Conservation (phyloP, 92 coral and sea anemone species). For the Siderastrea siderea region DNA sequence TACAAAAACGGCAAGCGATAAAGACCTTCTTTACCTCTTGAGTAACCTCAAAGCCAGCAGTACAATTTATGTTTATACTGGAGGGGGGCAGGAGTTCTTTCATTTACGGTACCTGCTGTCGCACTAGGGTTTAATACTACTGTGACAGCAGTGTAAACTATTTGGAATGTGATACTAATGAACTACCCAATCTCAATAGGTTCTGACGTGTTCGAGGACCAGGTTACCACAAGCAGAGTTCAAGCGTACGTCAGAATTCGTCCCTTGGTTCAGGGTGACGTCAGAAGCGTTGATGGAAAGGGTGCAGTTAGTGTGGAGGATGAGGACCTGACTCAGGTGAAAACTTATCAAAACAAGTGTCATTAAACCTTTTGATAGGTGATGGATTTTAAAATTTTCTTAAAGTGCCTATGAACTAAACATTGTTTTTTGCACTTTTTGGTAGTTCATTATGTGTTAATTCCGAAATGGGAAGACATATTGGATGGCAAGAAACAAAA, state of each 20-base stretch:
- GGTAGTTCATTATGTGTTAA: too few relatives aligned
- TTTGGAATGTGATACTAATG: not conserved
- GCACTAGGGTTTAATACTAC: too few relatives aligned
- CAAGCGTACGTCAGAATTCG: conserved; percentile 89
- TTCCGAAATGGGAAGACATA: too few relatives aligned
- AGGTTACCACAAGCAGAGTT: conserved; percentile 58
- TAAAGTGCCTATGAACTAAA: too few relatives aligned
- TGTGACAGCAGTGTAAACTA: not conserved
- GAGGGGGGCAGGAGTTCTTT: too few relatives aligned
- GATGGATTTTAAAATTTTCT: too few relatives aligned
- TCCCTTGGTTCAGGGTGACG: conserved; percentile 75
- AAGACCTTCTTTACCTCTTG: too few relatives aligned
- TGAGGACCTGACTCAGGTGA: conserved; percentile 74
- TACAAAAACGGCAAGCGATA: not conserved
- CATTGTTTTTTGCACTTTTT: too few relatives aligned
- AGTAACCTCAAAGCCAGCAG: too few relatives aligned
- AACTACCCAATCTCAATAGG: not conserved
- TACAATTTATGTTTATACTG: too few relatives aligned
- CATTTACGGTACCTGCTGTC: too few relatives aligned
- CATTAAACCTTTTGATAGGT: not conserved
- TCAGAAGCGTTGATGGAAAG: conserved; percentile 68
- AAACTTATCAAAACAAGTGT: not conserved
- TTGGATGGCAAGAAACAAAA: too few relatives aligned
- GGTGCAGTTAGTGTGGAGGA: conserved; percentile 78
- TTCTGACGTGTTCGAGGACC: conserved; percentile 27